These are phyloP conservation scores for Corythornis vintsioides DNA, from an alignment of 2,113 vertebrate species.

Conservation along the genomic window DNA sequence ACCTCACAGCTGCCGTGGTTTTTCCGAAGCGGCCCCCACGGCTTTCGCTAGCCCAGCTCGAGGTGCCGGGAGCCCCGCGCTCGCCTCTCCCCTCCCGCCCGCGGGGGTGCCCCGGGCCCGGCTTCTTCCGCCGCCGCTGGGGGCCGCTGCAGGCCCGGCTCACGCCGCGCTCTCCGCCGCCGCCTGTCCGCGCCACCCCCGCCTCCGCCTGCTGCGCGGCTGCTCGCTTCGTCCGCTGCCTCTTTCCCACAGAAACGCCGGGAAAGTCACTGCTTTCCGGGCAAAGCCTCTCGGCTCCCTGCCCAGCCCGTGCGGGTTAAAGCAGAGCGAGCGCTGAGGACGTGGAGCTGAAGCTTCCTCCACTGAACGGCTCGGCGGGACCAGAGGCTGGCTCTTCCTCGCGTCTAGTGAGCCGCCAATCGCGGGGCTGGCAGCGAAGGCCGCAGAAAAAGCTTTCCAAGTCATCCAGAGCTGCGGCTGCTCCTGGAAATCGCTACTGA, in stretches of 20 bases:
- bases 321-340: too few relatives aligned
- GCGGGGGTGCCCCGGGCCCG: too few relatives aligned
- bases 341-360: too few relatives aligned
- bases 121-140: constrained; percentile 44
- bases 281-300: not conserved
- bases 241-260: not conserved
- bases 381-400: too few relatives aligned
- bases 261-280: not conserved
- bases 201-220: not conserved
- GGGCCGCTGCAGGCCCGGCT: constrained; percentile 65
- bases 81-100: too few relatives aligned
- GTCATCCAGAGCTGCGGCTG: too few relatives aligned
- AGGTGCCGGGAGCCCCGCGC: not conserved
- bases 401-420: too few relatives aligned
- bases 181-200: not conserved
- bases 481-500: too few relatives aligned
- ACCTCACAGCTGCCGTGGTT: rapidly evolving
- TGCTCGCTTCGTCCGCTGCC: not conserved
- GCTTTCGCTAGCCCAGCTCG: not conserved
- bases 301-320: not conserved
- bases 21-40: rapidly evolving
- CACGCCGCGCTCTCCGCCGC: not conserved
- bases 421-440: too few relatives aligned
- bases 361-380: too few relatives aligned
- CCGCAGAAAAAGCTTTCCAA: too few relatives aligned